Conservation (phyloP, 2,113 vertebrate genomes). For the Scortum barcoo region DNA sequence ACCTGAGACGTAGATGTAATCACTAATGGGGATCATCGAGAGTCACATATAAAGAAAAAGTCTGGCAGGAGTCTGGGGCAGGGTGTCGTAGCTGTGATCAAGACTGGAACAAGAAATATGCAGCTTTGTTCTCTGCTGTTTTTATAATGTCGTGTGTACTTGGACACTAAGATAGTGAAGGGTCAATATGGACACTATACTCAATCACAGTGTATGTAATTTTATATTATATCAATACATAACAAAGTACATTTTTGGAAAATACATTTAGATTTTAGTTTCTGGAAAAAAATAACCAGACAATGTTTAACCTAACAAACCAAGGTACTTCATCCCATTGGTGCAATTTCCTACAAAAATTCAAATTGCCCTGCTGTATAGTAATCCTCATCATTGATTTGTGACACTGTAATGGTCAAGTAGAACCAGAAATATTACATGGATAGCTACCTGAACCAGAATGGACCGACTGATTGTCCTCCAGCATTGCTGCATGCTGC, state of each 20-base stretch:
- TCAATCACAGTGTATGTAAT: neutral
- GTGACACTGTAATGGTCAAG: too few species aligned
- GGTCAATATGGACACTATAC: neutral
- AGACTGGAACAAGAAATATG: neutral
- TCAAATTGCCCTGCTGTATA: too few species aligned
- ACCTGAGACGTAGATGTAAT: constrained; percentile 14
- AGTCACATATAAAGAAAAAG: neutral
- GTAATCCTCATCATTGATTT: too few species aligned
- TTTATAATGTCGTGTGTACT: neutral
- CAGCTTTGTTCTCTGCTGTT: neutral
- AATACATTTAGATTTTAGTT: neutral
- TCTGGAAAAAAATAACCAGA: neutral
- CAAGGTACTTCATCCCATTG: too few species aligned
- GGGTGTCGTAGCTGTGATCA: neutral
- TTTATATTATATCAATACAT: neutral
- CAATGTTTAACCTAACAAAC: too few species aligned
- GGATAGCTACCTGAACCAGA: too few species aligned
- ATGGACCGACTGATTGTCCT: too few species aligned
- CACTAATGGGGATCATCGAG: neutral
- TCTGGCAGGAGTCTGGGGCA: constrained; percentile 17
- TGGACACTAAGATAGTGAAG: neutral
- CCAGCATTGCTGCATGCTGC: too few species aligned
- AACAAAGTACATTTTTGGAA: neutral
- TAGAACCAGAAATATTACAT: too few species aligned
- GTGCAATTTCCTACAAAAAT: too few species aligned